Conservation (phyloP, 2,797 vertebrate species). For the Cygnus olor region DNA sequence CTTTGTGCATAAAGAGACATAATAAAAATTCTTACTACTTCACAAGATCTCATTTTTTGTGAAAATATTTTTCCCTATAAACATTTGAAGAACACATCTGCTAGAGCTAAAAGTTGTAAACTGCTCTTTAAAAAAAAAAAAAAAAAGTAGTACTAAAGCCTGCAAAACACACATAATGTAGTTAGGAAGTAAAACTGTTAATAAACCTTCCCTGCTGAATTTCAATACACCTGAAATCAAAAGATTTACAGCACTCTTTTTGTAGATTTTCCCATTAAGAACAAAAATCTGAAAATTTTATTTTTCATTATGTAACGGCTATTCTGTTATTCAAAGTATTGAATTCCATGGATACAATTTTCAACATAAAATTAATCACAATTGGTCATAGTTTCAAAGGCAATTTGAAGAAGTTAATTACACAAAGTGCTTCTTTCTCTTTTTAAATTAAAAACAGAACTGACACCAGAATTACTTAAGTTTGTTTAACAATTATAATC, state of each 20-base stretch:
- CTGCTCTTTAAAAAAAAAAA: neutral
- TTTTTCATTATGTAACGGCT: constrained; percentile 18
- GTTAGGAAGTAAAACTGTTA: neutral
- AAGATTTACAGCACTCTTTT: constrained; percentile 14
- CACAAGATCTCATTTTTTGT: constrained; percentile 50
- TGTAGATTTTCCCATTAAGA: constrained; percentile 14
- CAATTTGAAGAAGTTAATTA: constrained; percentile 57
- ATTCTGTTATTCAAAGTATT: neutral
- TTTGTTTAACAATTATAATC: constrained; percentile 32
- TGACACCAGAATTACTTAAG: constrained; percentile 26
- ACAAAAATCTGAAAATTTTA: neutral
- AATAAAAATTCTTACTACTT: constrained; percentile 68
- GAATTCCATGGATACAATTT: neutral
- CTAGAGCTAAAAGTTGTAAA: constrained; percentile 24
- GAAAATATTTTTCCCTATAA: constrained; percentile 66
- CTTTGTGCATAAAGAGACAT: constrained; percentile 62
- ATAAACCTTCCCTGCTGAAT: constrained; percentile 21
- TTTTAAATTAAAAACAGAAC: constrained; percentile 29
- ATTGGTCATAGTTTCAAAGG: neutral
- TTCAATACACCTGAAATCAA: neutral
- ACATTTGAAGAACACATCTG: constrained; percentile 72
- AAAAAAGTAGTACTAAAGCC: constrained; percentile 10
- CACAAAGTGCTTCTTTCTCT: constrained; percentile 9
- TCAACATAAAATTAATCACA: constrained; percentile 49
- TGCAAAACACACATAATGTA: constrained; percentile 34